Evolutionary conservation across 2,797 vertebrate species (phyloP).

Genomic region (Myiotriccus ornatus): DNA sequence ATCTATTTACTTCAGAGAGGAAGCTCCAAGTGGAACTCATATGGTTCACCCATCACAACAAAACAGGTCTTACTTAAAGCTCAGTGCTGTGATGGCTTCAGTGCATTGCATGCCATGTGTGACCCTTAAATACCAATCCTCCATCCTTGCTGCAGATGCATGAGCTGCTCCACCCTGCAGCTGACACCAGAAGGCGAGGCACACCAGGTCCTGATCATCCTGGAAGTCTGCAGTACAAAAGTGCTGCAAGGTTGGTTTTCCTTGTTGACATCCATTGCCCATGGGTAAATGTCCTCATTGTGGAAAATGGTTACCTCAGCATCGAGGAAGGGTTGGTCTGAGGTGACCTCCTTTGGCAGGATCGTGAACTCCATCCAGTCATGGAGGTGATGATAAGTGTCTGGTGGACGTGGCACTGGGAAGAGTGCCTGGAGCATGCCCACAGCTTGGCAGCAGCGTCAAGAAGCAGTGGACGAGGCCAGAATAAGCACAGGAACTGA

Average conservation of each 20-base stretch:
- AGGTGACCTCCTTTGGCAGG: background rate
- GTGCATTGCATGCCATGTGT: background rate
- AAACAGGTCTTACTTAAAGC: background rate
- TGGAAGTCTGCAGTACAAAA: background rate
- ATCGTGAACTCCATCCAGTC: background rate
- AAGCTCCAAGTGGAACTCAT: background rate
- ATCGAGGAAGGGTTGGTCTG: background rate
- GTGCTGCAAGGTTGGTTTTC: fast-evolving
- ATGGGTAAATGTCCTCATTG: background rate
- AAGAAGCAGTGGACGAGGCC: background rate
- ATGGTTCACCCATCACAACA: background rate
- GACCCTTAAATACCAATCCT: background rate
- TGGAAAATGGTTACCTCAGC: background rate
- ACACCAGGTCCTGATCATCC: background rate
- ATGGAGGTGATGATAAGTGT: background rate
- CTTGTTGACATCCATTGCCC: background rate
- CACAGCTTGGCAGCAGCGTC: background rate
- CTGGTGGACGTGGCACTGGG: background rate
- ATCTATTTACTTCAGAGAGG: background rate
- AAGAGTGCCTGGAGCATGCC: background rate
- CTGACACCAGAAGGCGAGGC: background rate
- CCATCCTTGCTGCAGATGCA: background rate
- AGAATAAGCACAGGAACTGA: constrained; percentile 54
- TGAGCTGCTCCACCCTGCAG: background rate
- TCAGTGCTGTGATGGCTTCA: background rate